Base-by-base conservation (phyloP, 2,888 invertebrate genomes). In the Trissoscelio sp. region DNA sequence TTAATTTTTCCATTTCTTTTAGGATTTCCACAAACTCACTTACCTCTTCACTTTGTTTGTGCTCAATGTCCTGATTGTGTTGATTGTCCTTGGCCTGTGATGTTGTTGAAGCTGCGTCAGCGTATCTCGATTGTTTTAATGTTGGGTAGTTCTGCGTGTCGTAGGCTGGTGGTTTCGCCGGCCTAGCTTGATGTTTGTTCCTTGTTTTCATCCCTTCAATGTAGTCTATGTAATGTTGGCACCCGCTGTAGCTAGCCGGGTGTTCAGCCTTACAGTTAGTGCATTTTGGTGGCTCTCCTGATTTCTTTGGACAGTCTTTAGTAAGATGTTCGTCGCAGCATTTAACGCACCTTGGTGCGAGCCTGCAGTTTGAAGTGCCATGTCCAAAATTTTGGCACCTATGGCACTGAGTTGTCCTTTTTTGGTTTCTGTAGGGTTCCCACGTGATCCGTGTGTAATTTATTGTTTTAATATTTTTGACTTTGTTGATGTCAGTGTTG, bases 371-470 rank as follows among this genome's bases (percentile, higher is more conserved):
- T 0, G 7, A 12, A 18, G 55, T 20, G 12, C 55, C 64, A 14
- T 70, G 37, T 6, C 58, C 70, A 11, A 58, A 58, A 1, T n/a
- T n/a, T 28, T 72, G 72, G 51, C 60, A 72, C 7, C 48, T 12
- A 20, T 22, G 51, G 18, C 72, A 72, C 9, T 72, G 53, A 0
- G 51, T 22, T 0, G 28, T 18, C 0, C 55, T 55, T 16, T 55
- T 39, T 42, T 31, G 55, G n/a, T 69, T 69, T 11, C 3, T 14
- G 28, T 69, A 69, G 5, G 37, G 22, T 12, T 55, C 42, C 67
- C 67, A 69, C 9, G 0, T 22, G 1, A 69, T 31, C 37, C 7
- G 39, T 6, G 55, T 28, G 3, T 31, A 11, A 37, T 9, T 0
- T 0, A 55, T 14, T 1, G 12, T 14, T 16, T 69, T 53, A 3